A percentile compares a stretch with the other conserved stretches of the same genome.
Evolutionary conservation across 2,888 invertebrate genomes (phyloP).

Genomic region (Cheilosia scutellata): DNA sequence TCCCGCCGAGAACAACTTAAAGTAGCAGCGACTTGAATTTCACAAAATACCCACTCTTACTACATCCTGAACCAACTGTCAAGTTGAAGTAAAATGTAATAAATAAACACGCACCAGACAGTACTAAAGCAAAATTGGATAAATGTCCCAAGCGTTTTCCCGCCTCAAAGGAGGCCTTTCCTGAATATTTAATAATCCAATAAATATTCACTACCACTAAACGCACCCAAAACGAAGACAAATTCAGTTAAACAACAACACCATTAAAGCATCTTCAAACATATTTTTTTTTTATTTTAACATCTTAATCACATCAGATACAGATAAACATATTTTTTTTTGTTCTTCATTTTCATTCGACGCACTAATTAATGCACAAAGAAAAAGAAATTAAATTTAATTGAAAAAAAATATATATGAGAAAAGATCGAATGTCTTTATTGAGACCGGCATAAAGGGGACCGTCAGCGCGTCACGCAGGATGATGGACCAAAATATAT

Average conservation of each 20-base stretch:
- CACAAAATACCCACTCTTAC: not conserved
- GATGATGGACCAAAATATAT: slow-evolving; percentile 38
- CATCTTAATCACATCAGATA: slow-evolving; percentile 51
- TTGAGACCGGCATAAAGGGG: slow-evolving; percentile 49
- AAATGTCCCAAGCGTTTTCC: not conserved
- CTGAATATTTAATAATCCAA: slow-evolving; percentile 14
- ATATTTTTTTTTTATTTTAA: slow-evolving; percentile 4
- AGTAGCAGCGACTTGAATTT: too few relatives aligned
- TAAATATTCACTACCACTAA: slow-evolving; percentile 43
- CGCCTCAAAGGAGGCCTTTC: not conserved
- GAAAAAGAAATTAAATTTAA: slow-evolving; percentile 52
- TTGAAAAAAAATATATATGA: slow-evolving; percentile 35
- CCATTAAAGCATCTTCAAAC: slow-evolving; percentile 23
- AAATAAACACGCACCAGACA: slow-evolving; percentile 4
- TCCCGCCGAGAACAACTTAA: too few relatives aligned
- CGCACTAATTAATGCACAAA: slow-evolving; percentile 44
- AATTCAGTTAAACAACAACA: slow-evolving; percentile 1
- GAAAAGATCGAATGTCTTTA: slow-evolving; percentile 24
- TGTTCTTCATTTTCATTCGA: slow-evolving; percentile 20
- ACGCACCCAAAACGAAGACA: not conserved
- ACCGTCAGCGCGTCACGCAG: slow-evolving; percentile 24
- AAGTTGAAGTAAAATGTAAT: not conserved
- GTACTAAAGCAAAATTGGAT: slow-evolving; percentile 5
- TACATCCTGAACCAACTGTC: not conserved
- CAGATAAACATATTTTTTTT: slow-evolving; percentile 13